phyloP scores from a whole-genome alignment of 2,888 invertebrate genomes.

The Creontiades dilutus region DNA sequence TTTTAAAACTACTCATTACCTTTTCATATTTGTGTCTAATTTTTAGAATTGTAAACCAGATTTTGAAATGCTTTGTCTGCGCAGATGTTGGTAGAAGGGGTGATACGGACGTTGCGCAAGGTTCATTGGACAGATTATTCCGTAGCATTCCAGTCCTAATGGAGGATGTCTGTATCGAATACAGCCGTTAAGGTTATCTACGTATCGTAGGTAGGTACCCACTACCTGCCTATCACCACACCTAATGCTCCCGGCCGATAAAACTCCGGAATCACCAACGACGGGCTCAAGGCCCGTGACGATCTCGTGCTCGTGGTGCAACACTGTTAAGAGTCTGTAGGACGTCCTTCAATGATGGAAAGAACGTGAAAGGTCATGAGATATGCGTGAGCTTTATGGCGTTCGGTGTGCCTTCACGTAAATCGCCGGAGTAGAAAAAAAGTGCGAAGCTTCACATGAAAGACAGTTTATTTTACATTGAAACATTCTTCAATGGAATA shows the following conservation, averaged over 20 bases:
- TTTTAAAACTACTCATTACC: too few relatives aligned
- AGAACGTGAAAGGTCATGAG: neutral
- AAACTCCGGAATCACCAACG: neutral
- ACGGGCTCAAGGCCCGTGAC: constrained; percentile 14
- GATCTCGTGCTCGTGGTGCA: neutral
- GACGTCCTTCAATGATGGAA: neutral
- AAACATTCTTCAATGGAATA: too few relatives aligned
- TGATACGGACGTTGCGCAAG: constrained; percentile 1
- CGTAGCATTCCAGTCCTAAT: neutral
- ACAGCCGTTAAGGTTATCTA: constrained; percentile 23
- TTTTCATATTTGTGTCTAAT: too few relatives aligned
- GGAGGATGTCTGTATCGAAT: neutral
- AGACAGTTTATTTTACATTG: too few relatives aligned
- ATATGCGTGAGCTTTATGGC: too few relatives aligned
- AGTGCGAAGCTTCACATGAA: too few relatives aligned
- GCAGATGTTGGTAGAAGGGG: too few relatives aligned
- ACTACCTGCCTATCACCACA: neutral
- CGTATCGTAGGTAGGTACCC: neutral
- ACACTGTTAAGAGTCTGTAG: neutral
- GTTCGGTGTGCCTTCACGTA: too few relatives aligned
- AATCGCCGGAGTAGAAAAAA: too few relatives aligned
- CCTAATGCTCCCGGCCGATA: neutral
- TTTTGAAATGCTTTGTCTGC: too few relatives aligned
- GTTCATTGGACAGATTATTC: neutral
- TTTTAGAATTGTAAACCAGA: too few relatives aligned